These are phyloP conservation scores for Ferrisia virgata DNA, from an alignment of 2,888 invertebrate species.

Conservation along the genomic window DNA sequence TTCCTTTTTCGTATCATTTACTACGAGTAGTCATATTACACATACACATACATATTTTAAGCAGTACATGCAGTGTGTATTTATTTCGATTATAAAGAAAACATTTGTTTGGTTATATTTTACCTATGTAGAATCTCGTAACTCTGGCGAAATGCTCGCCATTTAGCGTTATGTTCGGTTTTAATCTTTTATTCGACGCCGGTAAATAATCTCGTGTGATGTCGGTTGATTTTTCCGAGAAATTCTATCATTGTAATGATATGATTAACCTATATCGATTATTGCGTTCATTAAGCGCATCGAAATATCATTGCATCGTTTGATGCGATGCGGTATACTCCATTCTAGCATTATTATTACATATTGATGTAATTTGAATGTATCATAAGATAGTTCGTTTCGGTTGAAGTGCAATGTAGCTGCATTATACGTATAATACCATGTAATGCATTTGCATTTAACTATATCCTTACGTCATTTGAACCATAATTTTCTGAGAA, in stretches of 20 bases:
- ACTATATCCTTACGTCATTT: no score
- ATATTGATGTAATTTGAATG: background rate
- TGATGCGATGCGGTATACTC: background rate
- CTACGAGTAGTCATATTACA: no score
- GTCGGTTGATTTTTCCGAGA: background rate
- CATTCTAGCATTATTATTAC: background rate
- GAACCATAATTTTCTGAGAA: no score
- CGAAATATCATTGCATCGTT: background rate
- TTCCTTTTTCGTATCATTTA: background rate
- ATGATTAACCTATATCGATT: conserved; percentile 14
- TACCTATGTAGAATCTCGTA: background rate
- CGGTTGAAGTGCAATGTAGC: no score
- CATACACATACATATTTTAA: no score
- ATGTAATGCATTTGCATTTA: no score
- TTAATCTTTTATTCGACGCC: background rate
- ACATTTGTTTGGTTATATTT: background rate
- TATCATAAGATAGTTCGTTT: background rate
- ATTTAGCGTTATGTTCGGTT: no score
- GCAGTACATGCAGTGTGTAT: no score
- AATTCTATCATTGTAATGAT: background rate
- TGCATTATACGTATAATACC: no score
- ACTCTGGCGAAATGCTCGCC: background rate
- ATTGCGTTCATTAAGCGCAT: background rate
- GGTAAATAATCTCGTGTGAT: background rate
- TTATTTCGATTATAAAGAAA: no score